A percentile compares a stretch with the other conserved stretches of the same genome.
These are phyloP conservation scores for Chironomus tentans DNA, from an alignment of 2,888 invertebrate genomes.

Conservation along the genomic window DNA sequence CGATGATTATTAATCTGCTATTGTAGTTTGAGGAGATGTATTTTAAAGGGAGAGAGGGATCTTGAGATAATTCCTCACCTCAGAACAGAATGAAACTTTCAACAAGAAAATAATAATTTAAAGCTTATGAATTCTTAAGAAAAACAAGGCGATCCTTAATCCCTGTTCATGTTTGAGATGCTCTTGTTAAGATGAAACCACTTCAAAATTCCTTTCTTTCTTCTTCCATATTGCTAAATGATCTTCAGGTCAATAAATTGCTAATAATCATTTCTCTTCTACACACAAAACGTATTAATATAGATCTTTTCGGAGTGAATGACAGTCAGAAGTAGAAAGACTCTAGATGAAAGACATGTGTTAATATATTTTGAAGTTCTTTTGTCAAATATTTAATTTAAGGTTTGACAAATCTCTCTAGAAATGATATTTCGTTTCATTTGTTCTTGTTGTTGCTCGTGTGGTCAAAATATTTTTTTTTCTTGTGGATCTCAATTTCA, in stretches of 20 bases:
- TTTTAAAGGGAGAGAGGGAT: neutral
- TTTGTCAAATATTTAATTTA: neutral
- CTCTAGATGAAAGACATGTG: neutral
- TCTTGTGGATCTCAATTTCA: no score
- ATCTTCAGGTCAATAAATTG: neutral
- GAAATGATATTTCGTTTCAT: no score
- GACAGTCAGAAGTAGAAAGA: neutral
- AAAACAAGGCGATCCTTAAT: neutral
- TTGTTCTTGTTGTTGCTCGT: no score
- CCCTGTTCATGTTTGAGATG: neutral
- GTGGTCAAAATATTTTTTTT: no score
- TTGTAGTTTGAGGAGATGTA: neutral
- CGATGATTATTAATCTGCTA: neutral
- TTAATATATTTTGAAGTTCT: no score
- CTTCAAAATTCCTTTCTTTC: neutral
- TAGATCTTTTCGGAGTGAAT: no score
- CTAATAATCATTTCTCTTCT: no score
- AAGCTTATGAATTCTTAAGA: neutral
- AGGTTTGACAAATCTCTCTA: constrained; percentile 11
- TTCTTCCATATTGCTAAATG: neutral
- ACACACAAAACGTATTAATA: no score
- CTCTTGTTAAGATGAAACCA: constrained; percentile 21
- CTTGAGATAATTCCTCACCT: neutral
- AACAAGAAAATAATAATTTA: neutral
- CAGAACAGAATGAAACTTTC: neutral